Evolutionary conservation across 2,113 vertebrate species (phyloP).

Genomic region (Balaeniceps rex): DNA sequence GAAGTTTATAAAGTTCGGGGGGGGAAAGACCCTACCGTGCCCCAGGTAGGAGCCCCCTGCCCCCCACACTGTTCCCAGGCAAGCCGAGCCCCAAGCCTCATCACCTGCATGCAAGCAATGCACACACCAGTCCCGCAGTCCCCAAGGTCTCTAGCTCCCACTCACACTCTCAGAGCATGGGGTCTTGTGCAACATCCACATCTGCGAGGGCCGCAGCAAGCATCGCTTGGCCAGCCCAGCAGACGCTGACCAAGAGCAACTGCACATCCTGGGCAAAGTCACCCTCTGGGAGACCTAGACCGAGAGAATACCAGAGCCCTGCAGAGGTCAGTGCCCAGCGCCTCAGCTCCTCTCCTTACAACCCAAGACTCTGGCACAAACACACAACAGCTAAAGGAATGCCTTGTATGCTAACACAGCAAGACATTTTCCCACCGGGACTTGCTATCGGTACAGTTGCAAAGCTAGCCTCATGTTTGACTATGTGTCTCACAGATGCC

Average conservation of each 20-base stretch:
- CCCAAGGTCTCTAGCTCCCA: neutral
- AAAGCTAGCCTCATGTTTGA: neutral
- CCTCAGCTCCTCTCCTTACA: too few species aligned
- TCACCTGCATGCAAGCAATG: fast-evolving
- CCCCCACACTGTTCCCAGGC: neutral
- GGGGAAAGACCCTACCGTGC: neutral
- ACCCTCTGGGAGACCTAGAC: neutral
- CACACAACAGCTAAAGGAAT: neutral
- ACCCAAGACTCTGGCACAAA: neutral
- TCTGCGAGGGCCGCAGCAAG: neutral
- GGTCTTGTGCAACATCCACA: neutral
- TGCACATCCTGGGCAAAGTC: neutral
- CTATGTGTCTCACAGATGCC: neutral
- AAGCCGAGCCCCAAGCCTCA: too few species aligned
- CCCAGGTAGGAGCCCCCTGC: neutral
- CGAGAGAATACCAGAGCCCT: too few species aligned
- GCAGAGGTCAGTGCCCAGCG: neutral
- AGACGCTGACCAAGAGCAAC: neutral
- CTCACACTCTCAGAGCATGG: neutral
- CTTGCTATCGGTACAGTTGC: neutral
- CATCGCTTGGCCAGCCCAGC: neutral
- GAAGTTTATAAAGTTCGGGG: neutral
- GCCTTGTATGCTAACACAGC: neutral
- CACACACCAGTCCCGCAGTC: too few species aligned
- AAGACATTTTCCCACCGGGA: neutral